phyloP scores from a whole-genome alignment of 2,888 invertebrate genomes.

The Pheosia tremula region DNA sequence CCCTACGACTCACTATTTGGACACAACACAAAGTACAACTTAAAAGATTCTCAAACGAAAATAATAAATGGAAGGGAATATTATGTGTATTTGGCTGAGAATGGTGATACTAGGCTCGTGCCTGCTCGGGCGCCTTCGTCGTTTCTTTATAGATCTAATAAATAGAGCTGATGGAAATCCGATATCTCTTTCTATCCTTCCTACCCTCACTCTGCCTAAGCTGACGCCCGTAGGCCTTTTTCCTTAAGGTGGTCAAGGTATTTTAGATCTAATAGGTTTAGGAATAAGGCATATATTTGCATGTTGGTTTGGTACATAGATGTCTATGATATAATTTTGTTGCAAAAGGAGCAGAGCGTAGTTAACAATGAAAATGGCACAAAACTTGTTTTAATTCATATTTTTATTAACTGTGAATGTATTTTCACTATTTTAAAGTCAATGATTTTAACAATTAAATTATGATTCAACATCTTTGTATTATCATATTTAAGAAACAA shows the following conservation, averaged over 20 bases:
- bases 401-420: slow-evolving; percentile 76
- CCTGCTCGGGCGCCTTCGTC: slow-evolving; percentile 91
- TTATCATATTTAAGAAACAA: slow-evolving; percentile 13
- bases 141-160: slow-evolving; percentile 86
- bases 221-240: no score
- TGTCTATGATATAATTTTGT: not conserved
- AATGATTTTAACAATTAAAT: slow-evolving; percentile 59
- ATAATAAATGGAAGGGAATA: slow-evolving; percentile 91
- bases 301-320: no score
- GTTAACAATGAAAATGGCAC: not conserved
- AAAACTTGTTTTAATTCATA: slow-evolving; percentile 53
- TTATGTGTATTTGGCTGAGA: slow-evolving; percentile 86
- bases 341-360: not conserved
- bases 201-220: no score
- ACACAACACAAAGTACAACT: slow-evolving; percentile 52
- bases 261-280: no score
- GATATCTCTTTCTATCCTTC: no score
- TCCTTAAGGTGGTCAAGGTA: no score
- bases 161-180: slow-evolving; percentile 10
- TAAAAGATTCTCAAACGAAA: slow-evolving; percentile 72
- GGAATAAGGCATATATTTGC: no score
- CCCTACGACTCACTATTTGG: slow-evolving; percentile 87
- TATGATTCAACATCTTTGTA: slow-evolving; percentile 47
- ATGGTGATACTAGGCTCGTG: slow-evolving; percentile 87
- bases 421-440: slow-evolving; percentile 58